Percentiles rank a stretch among this genome's conserved stretches.
Evolutionary conservation across 2,113 vertebrate species (phyloP).

Genomic region (Neodontobutis hainanensis): DNA sequence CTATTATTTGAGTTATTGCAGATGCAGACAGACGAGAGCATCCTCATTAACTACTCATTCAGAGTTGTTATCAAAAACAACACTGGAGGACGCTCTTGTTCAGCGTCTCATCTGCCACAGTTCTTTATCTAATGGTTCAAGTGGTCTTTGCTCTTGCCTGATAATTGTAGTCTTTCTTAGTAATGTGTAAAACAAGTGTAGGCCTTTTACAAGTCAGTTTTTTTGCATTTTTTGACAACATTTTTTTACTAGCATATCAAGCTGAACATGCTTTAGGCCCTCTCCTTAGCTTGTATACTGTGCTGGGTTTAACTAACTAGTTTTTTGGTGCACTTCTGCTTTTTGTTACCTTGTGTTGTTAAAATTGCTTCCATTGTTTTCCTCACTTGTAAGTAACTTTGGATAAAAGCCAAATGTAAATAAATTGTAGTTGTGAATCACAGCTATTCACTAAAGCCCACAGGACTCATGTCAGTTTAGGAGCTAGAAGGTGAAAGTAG

Average conservation of each 20-base stretch:
- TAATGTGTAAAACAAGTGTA: no score
- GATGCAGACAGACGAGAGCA: constrained; percentile 22
- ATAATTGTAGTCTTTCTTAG: no score
- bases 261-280: background rate
- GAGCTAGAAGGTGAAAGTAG: background rate
- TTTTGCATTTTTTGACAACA: no score
- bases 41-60: constrained; percentile 26
- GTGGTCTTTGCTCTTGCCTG: no score
- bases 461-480: background rate
- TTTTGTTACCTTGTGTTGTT: no score
- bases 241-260: background rate
- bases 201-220: no score
- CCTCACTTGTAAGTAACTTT: no score
- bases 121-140: background rate
- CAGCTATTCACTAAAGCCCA: background rate
- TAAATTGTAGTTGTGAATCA: background rate
- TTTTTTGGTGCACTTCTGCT: no score
- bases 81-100: constrained; percentile 47
- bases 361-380: no score
- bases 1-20: background rate
- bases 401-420: no score
- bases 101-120: background rate
- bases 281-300: no score
- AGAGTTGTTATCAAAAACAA: background rate
- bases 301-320: no score